phyloP scores from a whole-genome alignment of 2,888 invertebrate species.

The Ophion obscuratus region DNA sequence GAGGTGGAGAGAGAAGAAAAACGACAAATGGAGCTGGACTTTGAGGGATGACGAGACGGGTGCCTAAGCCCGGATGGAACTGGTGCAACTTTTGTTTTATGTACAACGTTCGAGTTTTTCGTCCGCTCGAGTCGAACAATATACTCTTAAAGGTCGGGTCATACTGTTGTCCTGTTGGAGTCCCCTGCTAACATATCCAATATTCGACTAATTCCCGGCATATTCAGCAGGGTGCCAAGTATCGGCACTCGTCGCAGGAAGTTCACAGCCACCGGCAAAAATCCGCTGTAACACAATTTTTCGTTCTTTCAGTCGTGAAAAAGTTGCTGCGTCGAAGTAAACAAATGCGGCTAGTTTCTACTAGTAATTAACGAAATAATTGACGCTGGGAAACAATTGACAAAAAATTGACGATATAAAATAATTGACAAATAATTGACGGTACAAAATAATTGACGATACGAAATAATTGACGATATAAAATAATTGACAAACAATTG shows the following conservation, averaged over 20 bases:
- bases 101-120: conserved; percentile 71
- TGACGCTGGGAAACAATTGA: no score
- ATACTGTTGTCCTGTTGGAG: conserved; percentile 93
- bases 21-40: conserved; percentile 12
- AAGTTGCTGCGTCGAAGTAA: no score
- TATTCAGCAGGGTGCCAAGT: conserved; percentile 93
- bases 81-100: conserved; percentile 67
- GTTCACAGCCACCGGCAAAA: conserved; percentile 98
- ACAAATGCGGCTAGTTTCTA: no score
- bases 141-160: conserved; percentile 80
- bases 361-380: no score
- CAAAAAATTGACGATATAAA: no score
- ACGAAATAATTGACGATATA: no score
- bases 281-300: conserved; percentile 90
- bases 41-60: conserved; percentile 43
- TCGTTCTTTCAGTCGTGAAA: neutral
- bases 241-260: conserved; percentile 97
- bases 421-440: no score
- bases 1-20: conserved; percentile 21
- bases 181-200: conserved; percentile 93
- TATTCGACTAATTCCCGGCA: conserved; percentile 95
- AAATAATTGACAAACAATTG: no score
- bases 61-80: conserved; percentile 46
- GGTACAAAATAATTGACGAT: no score
- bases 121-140: conserved; percentile 38